A percentile compares a stretch with the other conserved stretches of the same genome.
These are phyloP conservation scores for Chaenocephalus aceratus DNA, from an alignment of 2,113 vertebrate species.

Conservation along the genomic window DNA sequence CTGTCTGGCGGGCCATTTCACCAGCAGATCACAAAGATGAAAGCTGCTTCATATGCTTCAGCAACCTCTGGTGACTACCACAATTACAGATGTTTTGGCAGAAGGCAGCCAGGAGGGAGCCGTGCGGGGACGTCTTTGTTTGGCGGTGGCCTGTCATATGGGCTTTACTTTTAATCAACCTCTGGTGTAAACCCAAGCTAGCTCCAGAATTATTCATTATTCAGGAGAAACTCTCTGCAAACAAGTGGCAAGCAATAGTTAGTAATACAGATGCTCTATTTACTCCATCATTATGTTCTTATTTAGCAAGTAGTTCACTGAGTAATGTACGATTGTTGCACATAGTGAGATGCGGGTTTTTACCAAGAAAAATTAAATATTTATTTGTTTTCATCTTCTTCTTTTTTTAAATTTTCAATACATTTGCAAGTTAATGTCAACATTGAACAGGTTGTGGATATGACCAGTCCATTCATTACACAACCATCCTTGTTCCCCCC, in stretches of 20 bases:
- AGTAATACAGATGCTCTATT: slow-evolving; percentile 42
- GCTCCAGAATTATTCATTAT: slow-evolving; percentile 59
- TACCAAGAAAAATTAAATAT: slow-evolving; percentile 84
- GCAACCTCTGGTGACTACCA: slow-evolving; percentile 49
- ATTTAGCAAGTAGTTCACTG: slow-evolving; percentile 27
- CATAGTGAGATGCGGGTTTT: slow-evolving; percentile 54
- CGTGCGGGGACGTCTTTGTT: slow-evolving; percentile 48
- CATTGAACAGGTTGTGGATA: slow-evolving; percentile 74
- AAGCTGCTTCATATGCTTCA: slow-evolving; percentile 51
- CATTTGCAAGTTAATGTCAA: slow-evolving; percentile 83
- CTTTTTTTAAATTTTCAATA: slow-evolving; percentile 74
- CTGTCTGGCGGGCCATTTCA: slow-evolving; percentile 30
- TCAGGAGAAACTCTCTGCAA: slow-evolving; percentile 52
- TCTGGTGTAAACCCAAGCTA: slow-evolving; percentile 53
- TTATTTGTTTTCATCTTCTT: slow-evolving; percentile 79
- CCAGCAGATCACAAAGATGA: slow-evolving; percentile 60
- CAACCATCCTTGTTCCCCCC: not conserved
- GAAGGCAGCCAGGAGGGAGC: slow-evolving; percentile 47
- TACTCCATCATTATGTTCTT: slow-evolving; percentile 25
- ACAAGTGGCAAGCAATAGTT: slow-evolving; percentile 56
- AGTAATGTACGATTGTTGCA: slow-evolving; percentile 36
- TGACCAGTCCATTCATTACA: slow-evolving; percentile 49
- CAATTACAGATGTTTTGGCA: slow-evolving; percentile 68
- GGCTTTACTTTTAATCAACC: slow-evolving; percentile 39
- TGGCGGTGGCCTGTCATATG: slow-evolving; percentile 53